Conservation (phyloP, 2,797 vertebrate genomes). For the Danio tinwini region DNA sequence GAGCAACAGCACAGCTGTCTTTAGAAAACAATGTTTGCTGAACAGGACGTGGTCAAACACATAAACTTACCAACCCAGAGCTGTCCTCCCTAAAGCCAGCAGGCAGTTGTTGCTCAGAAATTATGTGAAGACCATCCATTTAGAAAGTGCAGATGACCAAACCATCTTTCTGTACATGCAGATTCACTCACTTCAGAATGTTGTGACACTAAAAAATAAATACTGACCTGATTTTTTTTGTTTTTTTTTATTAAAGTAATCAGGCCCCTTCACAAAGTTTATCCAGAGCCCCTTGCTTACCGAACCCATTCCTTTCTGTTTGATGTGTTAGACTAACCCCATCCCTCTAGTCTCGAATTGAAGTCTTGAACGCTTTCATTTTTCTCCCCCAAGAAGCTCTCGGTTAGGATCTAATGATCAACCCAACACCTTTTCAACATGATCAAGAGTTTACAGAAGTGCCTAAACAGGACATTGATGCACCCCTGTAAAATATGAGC, state of each 20-base stretch:
- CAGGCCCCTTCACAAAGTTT: constrained; percentile 10
- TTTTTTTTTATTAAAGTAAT: constrained; percentile 17
- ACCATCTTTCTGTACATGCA: constrained; percentile 24
- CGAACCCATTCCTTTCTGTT: constrained; percentile 7
- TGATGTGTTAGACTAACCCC: not conserved
- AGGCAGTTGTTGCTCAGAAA: not conserved
- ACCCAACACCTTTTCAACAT: not conserved
- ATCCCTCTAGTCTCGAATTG: not conserved
- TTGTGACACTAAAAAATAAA: constrained; percentile 54
- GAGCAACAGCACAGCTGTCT: constrained; percentile 89
- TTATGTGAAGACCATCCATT: not conserved
- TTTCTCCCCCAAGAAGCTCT: not conserved
- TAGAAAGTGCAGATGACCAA: constrained; percentile 12
- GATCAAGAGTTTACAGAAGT: constrained; percentile 49
- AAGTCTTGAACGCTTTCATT: constrained; percentile 1
- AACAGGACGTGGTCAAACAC: constrained; percentile 55
- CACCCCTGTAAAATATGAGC: not conserved
- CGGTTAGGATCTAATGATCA: constrained; percentile 13
- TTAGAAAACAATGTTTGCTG: constrained; percentile 88
- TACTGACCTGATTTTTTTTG: constrained; percentile 27
- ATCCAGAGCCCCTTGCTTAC: constrained; percentile 11
- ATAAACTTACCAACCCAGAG: constrained; percentile 4
- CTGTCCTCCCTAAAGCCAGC: constrained; percentile 20
- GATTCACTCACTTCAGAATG: constrained; percentile 35
- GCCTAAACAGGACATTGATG: constrained; percentile 36